Percentiles rank a stretch among this genome's conserved stretches.
phyloP scores from a whole-genome alignment of 2,888 invertebrate genomes.

The Lissocephala sabroskyi region DNA sequence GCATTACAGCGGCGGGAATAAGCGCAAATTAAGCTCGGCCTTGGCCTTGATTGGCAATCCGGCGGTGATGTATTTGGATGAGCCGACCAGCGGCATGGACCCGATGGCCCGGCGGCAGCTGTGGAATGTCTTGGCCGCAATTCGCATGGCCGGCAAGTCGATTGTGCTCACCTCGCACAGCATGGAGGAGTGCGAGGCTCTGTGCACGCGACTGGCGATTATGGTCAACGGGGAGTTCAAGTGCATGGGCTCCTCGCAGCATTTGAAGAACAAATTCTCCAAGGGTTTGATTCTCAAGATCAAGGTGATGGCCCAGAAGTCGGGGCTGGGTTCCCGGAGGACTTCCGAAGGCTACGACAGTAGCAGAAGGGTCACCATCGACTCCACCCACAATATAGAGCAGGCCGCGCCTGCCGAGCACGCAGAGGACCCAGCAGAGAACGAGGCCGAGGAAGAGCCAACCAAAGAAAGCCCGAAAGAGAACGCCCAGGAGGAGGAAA shows the following conservation, averaged over 20 bases:
- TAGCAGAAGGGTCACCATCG: no score
- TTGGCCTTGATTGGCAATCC: constrained; percentile 79
- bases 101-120: constrained; percentile 77
- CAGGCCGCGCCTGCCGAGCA: no score
- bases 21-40: constrained; percentile 80
- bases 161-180: constrained; percentile 87
- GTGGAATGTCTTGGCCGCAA: constrained; percentile 80
- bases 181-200: constrained; percentile 87
- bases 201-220: constrained; percentile 84
- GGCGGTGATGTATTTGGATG: constrained; percentile 78
- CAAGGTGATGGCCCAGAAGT: constrained; percentile 18
- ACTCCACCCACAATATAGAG: no score
- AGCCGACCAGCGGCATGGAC: constrained; percentile 75
- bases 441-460: no score
- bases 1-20: constrained; percentile 80
- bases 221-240: constrained; percentile 84
- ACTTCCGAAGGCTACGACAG: no score
- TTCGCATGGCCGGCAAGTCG: constrained; percentile 79
- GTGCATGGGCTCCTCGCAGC: constrained; percentile 81
- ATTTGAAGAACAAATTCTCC: constrained; percentile 81
- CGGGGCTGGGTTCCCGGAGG: no score
- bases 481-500: neutral
- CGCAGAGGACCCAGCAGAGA: no score
- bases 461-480: neutral
- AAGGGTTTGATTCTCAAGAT: constrained; percentile 70